Conservation (phyloP, 2,797 vertebrate species). For the Microchirus variegatus region DNA sequence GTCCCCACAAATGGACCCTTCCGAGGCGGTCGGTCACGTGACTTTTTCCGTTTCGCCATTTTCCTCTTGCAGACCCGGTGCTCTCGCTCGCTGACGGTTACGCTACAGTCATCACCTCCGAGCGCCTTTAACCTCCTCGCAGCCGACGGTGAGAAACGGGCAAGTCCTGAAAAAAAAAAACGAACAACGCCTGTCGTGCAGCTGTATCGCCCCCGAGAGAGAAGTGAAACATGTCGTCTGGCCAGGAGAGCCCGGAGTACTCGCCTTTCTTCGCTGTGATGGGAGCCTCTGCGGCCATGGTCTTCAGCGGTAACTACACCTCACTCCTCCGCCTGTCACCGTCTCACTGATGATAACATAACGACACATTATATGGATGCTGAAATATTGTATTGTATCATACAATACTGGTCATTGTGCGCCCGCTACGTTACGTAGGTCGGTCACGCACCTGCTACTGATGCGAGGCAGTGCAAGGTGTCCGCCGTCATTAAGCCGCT, state of each 20-base stretch:
- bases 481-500: conserved; percentile 16
- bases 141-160: conserved; percentile 35
- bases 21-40: conserved; percentile 77
- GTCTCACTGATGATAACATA: not conserved
- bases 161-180: conserved; percentile 22
- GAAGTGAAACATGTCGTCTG: conserved; percentile 81
- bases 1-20: conserved; percentile 50
- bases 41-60: conserved; percentile 90
- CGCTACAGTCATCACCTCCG: conserved; percentile 38
- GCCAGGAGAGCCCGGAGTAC: conserved; percentile 85
- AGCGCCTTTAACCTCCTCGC: conserved; percentile 26
- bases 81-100: conserved; percentile 53
- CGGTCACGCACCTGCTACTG: conserved; percentile 50
- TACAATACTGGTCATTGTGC: no score
- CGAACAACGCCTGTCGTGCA: conserved; percentile 28
- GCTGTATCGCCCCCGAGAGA: conserved; percentile 53
- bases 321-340: conserved; percentile 6
- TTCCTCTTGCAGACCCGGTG: conserved; percentile 89
- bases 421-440: conserved; percentile 15
- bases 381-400: fast-evolving
- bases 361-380: not conserved
- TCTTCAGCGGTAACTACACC: conserved; percentile 93
- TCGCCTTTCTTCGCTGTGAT: conserved; percentile 96
- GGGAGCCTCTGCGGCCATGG: conserved; percentile 96
- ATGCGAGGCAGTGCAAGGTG: conserved; percentile 32